Percentiles rank a stretch among this genome's conserved stretches.
Conservation (phyloP, 2,113 vertebrate genomes). For the Aegotheles bennettii region DNA sequence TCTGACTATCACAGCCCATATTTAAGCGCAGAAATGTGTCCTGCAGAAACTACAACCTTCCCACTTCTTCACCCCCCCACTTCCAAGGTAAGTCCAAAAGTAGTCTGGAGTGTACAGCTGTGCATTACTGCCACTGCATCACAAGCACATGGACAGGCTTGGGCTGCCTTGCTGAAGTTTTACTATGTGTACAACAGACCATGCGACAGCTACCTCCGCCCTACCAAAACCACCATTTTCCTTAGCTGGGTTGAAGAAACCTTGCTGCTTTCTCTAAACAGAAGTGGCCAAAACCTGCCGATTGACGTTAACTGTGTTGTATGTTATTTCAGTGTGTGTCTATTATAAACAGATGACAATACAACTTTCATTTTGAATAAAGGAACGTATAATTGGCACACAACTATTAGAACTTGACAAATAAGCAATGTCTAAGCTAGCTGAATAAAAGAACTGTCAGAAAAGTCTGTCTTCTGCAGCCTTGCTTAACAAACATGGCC, state of each 20-base stretch:
- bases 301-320: not conserved
- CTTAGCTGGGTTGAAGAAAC: not conserved
- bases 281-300: not conserved
- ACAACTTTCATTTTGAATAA: slow-evolving; percentile 21
- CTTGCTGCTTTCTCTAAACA: not conserved
- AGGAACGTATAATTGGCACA: not conserved
- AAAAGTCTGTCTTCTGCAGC: not conserved
- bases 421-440: not conserved
- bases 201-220: not conserved
- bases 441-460: not conserved
- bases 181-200: not conserved
- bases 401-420: not conserved
- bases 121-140: not conserved
- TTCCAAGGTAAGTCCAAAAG: not conserved
- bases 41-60: not conserved
- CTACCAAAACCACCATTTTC: not conserved
- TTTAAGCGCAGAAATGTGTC: not conserved
- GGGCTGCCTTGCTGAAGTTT: not conserved
- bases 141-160: not conserved
- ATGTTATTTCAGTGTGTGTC: slow-evolving; percentile 10
- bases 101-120: not conserved
- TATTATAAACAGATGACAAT: slow-evolving; percentile 28
- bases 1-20: not conserved
- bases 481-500: not conserved
- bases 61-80: not conserved